Evolutionary conservation across 2,113 vertebrate species (phyloP).

Genomic region (Campylomormyrus tamandua): DNA sequence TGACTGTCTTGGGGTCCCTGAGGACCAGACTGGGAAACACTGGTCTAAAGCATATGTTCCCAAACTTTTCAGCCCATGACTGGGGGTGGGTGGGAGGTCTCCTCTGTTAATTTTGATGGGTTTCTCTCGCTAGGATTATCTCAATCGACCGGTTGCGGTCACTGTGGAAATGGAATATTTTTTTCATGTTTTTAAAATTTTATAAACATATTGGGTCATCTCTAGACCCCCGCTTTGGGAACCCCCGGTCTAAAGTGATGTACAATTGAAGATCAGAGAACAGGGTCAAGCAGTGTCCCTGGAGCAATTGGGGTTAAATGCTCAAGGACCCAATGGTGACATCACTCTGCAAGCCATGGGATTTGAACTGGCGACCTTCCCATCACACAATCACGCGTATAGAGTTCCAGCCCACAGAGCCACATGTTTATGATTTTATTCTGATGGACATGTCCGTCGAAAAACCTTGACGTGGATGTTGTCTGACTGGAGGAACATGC

Average conservation of each 20-base stretch:
- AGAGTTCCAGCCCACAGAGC: background rate
- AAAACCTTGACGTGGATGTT: background rate
- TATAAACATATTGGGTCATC: background rate
- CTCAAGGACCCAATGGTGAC: background rate
- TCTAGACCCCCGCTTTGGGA: background rate
- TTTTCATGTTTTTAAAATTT: background rate
- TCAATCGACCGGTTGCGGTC: background rate
- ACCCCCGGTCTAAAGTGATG: background rate
- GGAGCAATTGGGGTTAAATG: background rate
- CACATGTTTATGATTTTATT: background rate
- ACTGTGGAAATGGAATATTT: background rate
- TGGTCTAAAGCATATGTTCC: background rate
- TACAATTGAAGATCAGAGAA: background rate
- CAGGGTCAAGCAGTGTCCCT: background rate
- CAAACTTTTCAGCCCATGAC: background rate
- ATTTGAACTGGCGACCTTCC: background rate
- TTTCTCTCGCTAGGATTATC: background rate
- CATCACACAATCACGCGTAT: background rate
- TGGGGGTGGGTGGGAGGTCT: background rate
- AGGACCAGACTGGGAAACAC: background rate
- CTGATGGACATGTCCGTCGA: conserved; percentile 15
- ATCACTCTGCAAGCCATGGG: background rate
- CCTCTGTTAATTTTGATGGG: background rate
- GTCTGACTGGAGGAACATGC: background rate
- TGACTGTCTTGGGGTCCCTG: background rate